A percentile compares a stretch with the other conserved stretches of the same genome.
phyloP scores from a whole-genome alignment of 2,888 invertebrate genomes.

The Drosophila pegasa region DNA sequence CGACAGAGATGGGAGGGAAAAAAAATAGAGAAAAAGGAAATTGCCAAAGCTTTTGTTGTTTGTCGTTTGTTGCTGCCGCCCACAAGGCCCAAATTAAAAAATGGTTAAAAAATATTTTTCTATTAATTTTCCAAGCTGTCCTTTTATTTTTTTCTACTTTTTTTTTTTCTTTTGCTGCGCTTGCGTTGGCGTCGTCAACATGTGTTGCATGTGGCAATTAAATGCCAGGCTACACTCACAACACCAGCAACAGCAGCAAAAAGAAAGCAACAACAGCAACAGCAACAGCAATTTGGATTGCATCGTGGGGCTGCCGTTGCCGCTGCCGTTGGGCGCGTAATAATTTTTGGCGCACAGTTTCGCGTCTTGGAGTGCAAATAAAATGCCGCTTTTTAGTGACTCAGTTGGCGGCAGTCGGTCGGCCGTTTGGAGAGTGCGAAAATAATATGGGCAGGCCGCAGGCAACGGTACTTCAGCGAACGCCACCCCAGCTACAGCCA shows the following conservation, averaged over 20 bases:
- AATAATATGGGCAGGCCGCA: slow-evolving; percentile 61
- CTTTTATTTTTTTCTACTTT: slow-evolving; percentile 53
- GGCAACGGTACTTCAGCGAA: slow-evolving; percentile 43
- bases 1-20: neutral
- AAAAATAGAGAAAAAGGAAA: slow-evolving; percentile 25
- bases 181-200: slow-evolving; percentile 64
- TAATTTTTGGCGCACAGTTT: slow-evolving; percentile 68
- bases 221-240: slow-evolving; percentile 59
- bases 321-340: slow-evolving; percentile 51
- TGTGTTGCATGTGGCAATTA: slow-evolving; percentile 79
- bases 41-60: slow-evolving; percentile 27
- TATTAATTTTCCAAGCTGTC: slow-evolving; percentile 74
- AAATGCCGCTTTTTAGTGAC: slow-evolving; percentile 76
- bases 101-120: slow-evolving; percentile 72
- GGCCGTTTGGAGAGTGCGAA: slow-evolving; percentile 56
- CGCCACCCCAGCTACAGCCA: neutral
- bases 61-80: slow-evolving; percentile 42
- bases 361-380: slow-evolving; percentile 73
- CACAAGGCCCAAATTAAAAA: slow-evolving; percentile 75
- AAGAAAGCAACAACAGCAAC: slow-evolving; percentile 47
- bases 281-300: slow-evolving; percentile 24
- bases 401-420: slow-evolving; percentile 60
- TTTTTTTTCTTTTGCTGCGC: slow-evolving; percentile 26
- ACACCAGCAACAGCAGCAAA: slow-evolving; percentile 31
- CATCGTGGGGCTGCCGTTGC: slow-evolving; percentile 26